Conservation (phyloP, 92 coral and sea anemone genomes). For the Epizoanthus scotinus region DNA sequence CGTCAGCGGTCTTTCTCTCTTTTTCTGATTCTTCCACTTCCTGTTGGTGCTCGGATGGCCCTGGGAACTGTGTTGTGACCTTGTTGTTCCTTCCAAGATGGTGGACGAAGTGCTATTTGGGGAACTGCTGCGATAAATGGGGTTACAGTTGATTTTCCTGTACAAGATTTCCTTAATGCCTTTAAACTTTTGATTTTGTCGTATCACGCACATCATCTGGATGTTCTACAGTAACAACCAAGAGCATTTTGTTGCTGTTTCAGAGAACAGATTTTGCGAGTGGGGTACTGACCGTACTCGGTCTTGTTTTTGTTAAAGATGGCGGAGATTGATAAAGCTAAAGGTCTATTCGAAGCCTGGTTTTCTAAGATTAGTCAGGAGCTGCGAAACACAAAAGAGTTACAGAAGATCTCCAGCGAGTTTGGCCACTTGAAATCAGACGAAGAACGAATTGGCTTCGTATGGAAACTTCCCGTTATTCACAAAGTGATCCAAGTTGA, state of each 20-base stretch:
- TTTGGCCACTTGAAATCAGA: slow-evolving; percentile 73
- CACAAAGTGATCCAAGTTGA: slow-evolving; percentile 59
- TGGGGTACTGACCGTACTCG: neutral
- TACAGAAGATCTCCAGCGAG: slow-evolving; percentile 66
- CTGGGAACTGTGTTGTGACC: neutral
- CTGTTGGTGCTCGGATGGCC: neutral
- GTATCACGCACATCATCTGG: neutral
- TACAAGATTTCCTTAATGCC: neutral
- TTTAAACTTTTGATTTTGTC: neutral
- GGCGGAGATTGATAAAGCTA: neutral
- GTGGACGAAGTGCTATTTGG: neutral
- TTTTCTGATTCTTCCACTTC: too few relatives aligned
- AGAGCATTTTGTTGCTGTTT: neutral
- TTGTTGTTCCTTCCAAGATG: neutral
- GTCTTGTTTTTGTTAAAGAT: neutral
- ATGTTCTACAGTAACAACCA: neutral
- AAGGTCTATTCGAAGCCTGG: slow-evolving; percentile 61
- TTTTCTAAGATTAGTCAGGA: slow-evolving; percentile 55
- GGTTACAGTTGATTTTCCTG: neutral
- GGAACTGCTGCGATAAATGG: neutral
- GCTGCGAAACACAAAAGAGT: slow-evolving; percentile 57
- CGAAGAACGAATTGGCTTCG: slow-evolving; percentile 72
- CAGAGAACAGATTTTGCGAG: neutral
- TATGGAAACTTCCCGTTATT: slow-evolving; percentile 59
- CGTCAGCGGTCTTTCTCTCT: too few relatives aligned